Percentiles rank a stretch among this genome's conserved stretches.
phyloP scores from a whole-genome alignment of 2,113 vertebrate species.

The Seriola quinqueradiata region DNA sequence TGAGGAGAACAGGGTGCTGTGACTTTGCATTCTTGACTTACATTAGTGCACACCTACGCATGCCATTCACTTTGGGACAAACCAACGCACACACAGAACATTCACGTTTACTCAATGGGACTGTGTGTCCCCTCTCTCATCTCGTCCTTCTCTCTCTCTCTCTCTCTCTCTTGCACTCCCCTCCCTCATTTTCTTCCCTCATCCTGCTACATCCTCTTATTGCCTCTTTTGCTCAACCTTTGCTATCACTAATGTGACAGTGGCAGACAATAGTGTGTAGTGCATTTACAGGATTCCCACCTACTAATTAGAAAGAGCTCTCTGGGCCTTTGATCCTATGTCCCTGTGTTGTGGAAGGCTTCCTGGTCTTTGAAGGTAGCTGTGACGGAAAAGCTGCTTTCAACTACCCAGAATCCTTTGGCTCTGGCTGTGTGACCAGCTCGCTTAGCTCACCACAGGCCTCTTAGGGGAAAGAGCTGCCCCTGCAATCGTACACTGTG shows the following conservation, averaged over 20 bases:
- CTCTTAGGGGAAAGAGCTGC: slow-evolving; percentile 58
- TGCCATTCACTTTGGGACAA: slow-evolving; percentile 59
- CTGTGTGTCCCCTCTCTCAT: slow-evolving; percentile 55
- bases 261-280: slow-evolving; percentile 67
- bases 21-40: slow-evolving; percentile 63
- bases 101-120: slow-evolving; percentile 45
- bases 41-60: slow-evolving; percentile 57
- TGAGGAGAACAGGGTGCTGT: slow-evolving; percentile 53
- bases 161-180: background rate
- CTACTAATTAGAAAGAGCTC: slow-evolving; percentile 79
- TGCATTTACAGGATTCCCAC: slow-evolving; percentile 75
- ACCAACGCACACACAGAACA: slow-evolving; percentile 38
- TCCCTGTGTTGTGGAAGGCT: slow-evolving; percentile 67
- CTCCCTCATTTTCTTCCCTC: slow-evolving; percentile 18
- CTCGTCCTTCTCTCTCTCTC: slow-evolving; percentile 34
- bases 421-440: slow-evolving; percentile 56
- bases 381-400: slow-evolving; percentile 74
- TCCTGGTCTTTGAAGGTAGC: slow-evolving; percentile 79
- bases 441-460: slow-evolving; percentile 65
- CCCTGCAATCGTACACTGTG: slow-evolving; percentile 44
- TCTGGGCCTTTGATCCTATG: slow-evolving; percentile 75
- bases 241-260: slow-evolving; percentile 64
- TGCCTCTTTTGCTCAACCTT: slow-evolving; percentile 58
- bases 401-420: slow-evolving; percentile 74
- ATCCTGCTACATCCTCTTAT: slow-evolving; percentile 43